Conservation (phyloP, 2,888 invertebrate species). For the Stenotaenia linearis region DNA sequence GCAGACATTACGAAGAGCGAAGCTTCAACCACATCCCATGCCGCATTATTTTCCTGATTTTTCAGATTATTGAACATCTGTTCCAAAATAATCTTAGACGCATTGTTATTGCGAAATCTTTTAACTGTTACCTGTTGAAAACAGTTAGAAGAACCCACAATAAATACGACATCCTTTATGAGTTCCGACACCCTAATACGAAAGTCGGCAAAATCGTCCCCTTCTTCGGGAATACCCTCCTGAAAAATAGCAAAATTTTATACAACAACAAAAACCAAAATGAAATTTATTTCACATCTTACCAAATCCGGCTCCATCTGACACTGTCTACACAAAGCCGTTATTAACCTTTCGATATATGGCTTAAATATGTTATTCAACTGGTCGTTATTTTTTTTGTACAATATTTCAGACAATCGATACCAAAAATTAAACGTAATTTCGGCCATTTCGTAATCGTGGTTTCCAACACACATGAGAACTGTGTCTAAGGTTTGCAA, state of each 20-base stretch:
- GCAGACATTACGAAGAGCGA: slow-evolving; percentile 92
- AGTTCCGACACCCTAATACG: slow-evolving; percentile 82
- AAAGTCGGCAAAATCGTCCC: slow-evolving; percentile 78
- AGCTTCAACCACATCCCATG: slow-evolving; percentile 90
- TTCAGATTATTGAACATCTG: slow-evolving; percentile 59
- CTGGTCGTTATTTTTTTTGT: slow-evolving; percentile 74
- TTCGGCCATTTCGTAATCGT: slow-evolving; percentile 89
- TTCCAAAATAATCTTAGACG: neutral
- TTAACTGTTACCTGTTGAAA: slow-evolving; percentile 67
- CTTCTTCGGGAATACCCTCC: slow-evolving; percentile 73
- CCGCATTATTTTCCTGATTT: slow-evolving; percentile 58
- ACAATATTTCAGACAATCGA: slow-evolving; percentile 86
- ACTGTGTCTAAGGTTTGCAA: slow-evolving; percentile 80
- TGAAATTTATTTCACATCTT: slow-evolving; percentile 40
- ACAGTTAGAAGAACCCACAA: slow-evolving; percentile 85
- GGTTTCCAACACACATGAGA: slow-evolving; percentile 87
- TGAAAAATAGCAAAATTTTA: slow-evolving; percentile 39
- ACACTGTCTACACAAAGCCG: slow-evolving; percentile 83
- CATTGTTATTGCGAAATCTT: no score
- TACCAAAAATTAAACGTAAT: slow-evolving; percentile 98
- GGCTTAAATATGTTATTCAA: slow-evolving; percentile 80
- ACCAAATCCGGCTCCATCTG: slow-evolving; percentile 93
- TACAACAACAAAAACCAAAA: no score
- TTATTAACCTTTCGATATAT: slow-evolving; percentile 82
- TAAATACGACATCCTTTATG: slow-evolving; percentile 93